Evolutionary conservation across 1,140 invertebrate species (phyloP).

Genomic region (Diuraphis noxia): DNA sequence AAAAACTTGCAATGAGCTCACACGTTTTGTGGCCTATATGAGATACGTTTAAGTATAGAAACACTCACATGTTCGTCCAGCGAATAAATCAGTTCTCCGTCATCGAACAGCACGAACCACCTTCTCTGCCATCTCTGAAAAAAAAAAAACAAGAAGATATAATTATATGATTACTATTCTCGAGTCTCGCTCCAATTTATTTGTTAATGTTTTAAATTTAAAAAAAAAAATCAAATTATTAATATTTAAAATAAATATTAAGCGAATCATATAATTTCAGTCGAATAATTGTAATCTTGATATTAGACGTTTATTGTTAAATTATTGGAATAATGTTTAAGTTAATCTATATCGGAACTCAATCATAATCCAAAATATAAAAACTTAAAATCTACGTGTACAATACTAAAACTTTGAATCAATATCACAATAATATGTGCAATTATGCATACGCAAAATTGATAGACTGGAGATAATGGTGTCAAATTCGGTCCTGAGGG

Average conservation of each 20-base stretch:
- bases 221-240: neutral
- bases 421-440: neutral
- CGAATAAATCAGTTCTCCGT: slow-evolving; percentile 93
- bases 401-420: neutral
- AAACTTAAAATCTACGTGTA: neutral
- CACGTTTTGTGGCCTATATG: slow-evolving; percentile 37
- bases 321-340: neutral
- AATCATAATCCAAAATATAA: neutral
- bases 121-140: slow-evolving; percentile 95
- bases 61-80: slow-evolving; percentile 94
- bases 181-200: neutral
- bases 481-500: neutral
- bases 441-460: neutral
- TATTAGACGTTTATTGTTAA: neutral
- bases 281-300: neutral
- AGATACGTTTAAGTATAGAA: slow-evolving; percentile 44
- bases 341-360: neutral
- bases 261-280: neutral
- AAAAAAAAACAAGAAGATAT: slow-evolving; percentile 57
- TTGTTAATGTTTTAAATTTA: neutral
- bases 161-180: neutral
- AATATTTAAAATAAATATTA: neutral
- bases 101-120: slow-evolving; percentile 97
- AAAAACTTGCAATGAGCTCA: slow-evolving; percentile 40
- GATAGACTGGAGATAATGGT: neutral